Base-by-base conservation (phyloP, 2,797 vertebrate species). In the Lates japonicus region DNA sequence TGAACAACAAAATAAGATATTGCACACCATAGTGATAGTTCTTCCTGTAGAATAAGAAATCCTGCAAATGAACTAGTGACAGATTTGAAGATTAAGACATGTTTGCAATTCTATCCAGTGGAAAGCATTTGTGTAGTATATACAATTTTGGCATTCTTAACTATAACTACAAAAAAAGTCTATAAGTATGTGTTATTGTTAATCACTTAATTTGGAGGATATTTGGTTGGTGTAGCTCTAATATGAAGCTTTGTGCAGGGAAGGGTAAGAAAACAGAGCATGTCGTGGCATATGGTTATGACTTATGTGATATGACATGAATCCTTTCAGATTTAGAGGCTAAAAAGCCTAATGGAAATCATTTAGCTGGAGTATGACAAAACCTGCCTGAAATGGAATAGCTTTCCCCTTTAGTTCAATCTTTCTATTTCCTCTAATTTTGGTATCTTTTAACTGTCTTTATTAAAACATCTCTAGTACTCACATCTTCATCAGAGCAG, bases 401-500 rank as follows among this genome's bases (percentile, higher is more conserved):
- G 1, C 41, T 72, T 67, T 39, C 17, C 25, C 51, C 48, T 51
- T 55, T 9, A 20, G 31, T 54, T 80, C 19, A 59, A 49, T 58
- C 42, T 20, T 54, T 52, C 11, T 12, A 54, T 17, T 41, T 64
- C 46, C 11, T 35, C 5, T 29, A 5, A 41, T 20, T 37, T 7
- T 22, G 2, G 31, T 51, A 44, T 46, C 41, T 35, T 20, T 44
- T 42, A 51, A 25, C 54, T 72, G 12, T 63, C 48, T 49, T 17
- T 25, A 11, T 4, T 54, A 55, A 76, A 82, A 79, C 48, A 48
- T 48, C 62, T 64, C 0, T 1, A 29, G 37, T 37, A 20, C 57
- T 57, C 12, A 68, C 29, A 29, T 82, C 76, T 60, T 17, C 35
- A 49, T 82, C 70, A 48, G 33, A 84, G 55, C 67, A 74, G 62